Evolutionary conservation across 2,888 invertebrate species (phyloP), one percentile per base, ranked within the genome.

Genomic region (Lissonota sp.): DNA sequence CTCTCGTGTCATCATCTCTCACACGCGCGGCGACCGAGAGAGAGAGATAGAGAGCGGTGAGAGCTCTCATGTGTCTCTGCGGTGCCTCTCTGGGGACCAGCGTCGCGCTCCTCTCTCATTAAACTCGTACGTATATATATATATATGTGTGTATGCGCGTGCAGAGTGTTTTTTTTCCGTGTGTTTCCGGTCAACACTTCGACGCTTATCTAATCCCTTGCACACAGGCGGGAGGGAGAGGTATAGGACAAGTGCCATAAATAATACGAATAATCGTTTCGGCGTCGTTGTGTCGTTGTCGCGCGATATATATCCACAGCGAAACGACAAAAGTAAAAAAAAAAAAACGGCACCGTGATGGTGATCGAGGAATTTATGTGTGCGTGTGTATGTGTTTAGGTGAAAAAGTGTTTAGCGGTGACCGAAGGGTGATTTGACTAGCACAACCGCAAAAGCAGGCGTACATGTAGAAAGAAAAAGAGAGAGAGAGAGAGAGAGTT

Each of bases 1-100:
- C 70, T 75, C 74, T 66, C 73, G 74, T 81, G 77, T 81, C 78
- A 81, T 75, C n/a, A n/a, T n/a, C n/a, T n/a, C 78, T 71, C 78
- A 77, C 75, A 42, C 77, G 77, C 37, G 62, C 62, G 55, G 64
- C 55, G 55, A 63, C 62, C 53, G 72, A 72, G 62, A 62, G 49
- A 75, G n/a, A n/a, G n/a, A 26, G 26, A 26, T 3, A 26, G 26
- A 26, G 26, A 26, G 26, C 26, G 26, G 26, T 26, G 26, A 26
- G 78, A 81, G 78, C 78, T 70, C 74, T 81, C 26, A 26, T 74
- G 81, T n/a, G n/a, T n/a, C n/a, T 81, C 70, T 74, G 70, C 77
- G 73, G 64, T 78, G 66, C 78, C 75, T 63, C 75, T 63, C 74
- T 70, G 80, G 74, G 71, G 58, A 53, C 64, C 58, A 78, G 60